Evolutionary conservation across 2,888 invertebrate species (phyloP).

Genomic region (Chloromyia formosa): DNA sequence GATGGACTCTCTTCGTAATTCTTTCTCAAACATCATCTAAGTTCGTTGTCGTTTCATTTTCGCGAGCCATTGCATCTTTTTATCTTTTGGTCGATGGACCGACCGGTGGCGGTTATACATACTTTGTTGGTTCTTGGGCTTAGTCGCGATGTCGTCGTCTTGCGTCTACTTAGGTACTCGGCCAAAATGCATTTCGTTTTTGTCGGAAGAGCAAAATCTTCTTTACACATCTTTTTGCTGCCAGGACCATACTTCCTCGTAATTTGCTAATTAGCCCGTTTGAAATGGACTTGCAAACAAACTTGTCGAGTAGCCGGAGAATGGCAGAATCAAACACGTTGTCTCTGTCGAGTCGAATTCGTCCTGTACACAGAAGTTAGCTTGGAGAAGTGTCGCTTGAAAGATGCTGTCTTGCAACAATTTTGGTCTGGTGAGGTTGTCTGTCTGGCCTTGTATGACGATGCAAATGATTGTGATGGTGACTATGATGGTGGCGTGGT

Average conservation of each 20-base stretch:
- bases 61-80: conserved; percentile 7
- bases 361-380: background rate
- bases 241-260: conserved; percentile 5
- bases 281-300: conserved; percentile 46
- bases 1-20: background rate
- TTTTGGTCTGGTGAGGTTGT: no score
- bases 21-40: background rate
- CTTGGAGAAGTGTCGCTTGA: no score
- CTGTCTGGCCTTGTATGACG: no score
- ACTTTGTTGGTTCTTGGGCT: background rate
- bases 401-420: no score
- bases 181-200: background rate
- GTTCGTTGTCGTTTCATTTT: background rate
- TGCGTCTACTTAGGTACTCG: background rate
- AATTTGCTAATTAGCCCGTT: conserved; percentile 45
- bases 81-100: background rate
- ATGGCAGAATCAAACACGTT: conserved; percentile 9
- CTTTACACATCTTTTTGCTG: conserved; percentile 32
- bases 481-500: no score
- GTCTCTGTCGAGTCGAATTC: background rate
- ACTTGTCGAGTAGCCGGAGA: conserved; percentile 35
- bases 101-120: background rate
- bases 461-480: no score
- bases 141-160: background rate
- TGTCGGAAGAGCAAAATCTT: background rate